Conservation (phyloP, 2,113 vertebrate species). For the Glaucidium brasilianum region DNA sequence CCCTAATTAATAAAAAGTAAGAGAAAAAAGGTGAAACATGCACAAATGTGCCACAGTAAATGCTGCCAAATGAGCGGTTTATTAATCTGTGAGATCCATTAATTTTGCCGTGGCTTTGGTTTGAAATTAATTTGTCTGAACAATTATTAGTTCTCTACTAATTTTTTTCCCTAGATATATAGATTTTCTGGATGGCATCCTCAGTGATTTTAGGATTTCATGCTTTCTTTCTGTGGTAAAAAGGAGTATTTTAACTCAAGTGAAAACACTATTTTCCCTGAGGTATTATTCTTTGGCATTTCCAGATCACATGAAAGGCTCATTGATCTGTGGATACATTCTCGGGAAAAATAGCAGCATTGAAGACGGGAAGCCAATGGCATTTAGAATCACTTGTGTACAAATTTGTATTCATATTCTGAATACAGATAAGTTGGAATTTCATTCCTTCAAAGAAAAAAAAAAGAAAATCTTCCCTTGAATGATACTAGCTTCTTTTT, state of each 20-base stretch:
- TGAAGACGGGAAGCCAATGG: not conserved
- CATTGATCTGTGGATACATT: constrained; percentile 17
- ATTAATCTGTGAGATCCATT: not conserved
- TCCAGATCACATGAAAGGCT: not conserved
- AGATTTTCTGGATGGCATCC: not conserved
- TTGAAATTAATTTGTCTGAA: not conserved
- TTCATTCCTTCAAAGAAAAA: not conserved
- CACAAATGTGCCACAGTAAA: not conserved
- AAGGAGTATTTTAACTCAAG: not conserved
- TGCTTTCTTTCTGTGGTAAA: not conserved
- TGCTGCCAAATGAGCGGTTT: not conserved
- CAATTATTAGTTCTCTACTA: not conserved
- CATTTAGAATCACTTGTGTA: constrained; percentile 14
- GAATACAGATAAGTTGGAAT: not conserved
- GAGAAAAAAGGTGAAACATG: not conserved
- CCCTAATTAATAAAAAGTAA: not conserved
- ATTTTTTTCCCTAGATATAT: not conserved
- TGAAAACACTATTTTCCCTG: not conserved
- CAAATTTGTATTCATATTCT: not conserved
- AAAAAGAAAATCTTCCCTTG: not conserved
- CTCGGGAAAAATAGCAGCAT: not conserved
- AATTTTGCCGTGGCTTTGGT: not conserved
- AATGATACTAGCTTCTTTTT: not conserved
- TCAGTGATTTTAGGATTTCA: not conserved
- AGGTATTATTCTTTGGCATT: constrained; percentile 13